These are phyloP conservation scores for Tokudaia muenninki DNA, from an alignment of 2,797 vertebrate species.

Conservation along the genomic window DNA sequence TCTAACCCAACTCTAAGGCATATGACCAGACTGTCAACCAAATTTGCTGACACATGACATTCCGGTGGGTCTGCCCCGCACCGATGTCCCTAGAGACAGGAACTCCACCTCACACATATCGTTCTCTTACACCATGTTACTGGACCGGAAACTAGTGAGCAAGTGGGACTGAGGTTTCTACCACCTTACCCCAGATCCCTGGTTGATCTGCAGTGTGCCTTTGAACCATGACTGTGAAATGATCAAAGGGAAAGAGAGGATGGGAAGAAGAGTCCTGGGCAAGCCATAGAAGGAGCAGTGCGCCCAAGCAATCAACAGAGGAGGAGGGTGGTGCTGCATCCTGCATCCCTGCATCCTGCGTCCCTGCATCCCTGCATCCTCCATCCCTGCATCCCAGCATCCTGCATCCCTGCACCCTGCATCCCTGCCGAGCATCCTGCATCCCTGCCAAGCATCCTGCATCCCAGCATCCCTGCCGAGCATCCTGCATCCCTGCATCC, in stretches of 20 bases:
- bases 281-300: background rate
- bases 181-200: background rate
- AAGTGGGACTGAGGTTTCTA: background rate
- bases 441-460: no score
- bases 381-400: no score
- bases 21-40: background rate
- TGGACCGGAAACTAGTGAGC: background rate
- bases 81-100: background rate
- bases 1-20: background rate
- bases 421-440: no score
- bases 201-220: background rate
- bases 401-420: no score
- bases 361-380: background rate
- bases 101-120: background rate
- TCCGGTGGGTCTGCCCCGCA: background rate
- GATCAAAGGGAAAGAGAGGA: constrained; percentile 23
- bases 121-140: background rate
- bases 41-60: background rate
- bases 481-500: no score
- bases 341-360: background rate
- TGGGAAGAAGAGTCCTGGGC: background rate
- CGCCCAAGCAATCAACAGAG: background rate
- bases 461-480: no score
- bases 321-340: background rate
- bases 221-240: constrained; percentile 19